phyloP scores from a whole-genome alignment of 2,113 vertebrate genomes.

The Indicator indicator region DNA sequence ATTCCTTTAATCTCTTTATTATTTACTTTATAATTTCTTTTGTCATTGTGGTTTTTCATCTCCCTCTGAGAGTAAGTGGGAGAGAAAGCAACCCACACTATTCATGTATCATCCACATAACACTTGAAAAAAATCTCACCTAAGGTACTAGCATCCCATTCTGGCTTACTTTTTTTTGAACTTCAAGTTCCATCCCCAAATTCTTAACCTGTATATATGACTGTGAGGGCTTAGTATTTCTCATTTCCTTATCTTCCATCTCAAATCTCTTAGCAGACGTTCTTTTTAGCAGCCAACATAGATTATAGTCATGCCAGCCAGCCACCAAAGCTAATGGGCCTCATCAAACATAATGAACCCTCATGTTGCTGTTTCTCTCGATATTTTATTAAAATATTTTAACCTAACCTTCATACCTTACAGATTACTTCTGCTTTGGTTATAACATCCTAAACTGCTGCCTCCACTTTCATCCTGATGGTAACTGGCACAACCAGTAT shows the following conservation, averaged over 20 bases:
- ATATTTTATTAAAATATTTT: background rate
- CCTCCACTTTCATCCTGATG: background rate
- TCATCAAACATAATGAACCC: background rate
- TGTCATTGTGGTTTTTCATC: constrained; percentile 47
- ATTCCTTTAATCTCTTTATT: constrained; percentile 39
- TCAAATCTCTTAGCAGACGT: background rate
- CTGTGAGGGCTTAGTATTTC: background rate
- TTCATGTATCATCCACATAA: constrained; percentile 48
- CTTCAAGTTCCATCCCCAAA: constrained; percentile 51
- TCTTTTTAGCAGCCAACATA: background rate
- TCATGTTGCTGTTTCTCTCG: background rate
- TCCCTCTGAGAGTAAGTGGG: constrained; percentile 61
- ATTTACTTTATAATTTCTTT: constrained; percentile 62
- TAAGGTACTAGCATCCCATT: background rate
- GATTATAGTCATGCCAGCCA: background rate
- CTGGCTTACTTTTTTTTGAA: constrained; percentile 44
- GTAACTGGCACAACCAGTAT: background rate
- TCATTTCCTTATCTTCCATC: background rate
- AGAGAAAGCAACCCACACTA: constrained; percentile 53
- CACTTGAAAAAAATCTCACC: constrained; percentile 17
- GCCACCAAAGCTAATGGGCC: background rate
- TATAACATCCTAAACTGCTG: background rate
- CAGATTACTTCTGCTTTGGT: background rate
- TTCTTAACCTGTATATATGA: constrained; percentile 22
- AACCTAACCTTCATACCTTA: background rate